A percentile compares a stretch with the other conserved stretches of the same genome.
Evolutionary conservation across 2,888 invertebrate species (phyloP).

Genomic region (Orchesellides sinensis): DNA sequence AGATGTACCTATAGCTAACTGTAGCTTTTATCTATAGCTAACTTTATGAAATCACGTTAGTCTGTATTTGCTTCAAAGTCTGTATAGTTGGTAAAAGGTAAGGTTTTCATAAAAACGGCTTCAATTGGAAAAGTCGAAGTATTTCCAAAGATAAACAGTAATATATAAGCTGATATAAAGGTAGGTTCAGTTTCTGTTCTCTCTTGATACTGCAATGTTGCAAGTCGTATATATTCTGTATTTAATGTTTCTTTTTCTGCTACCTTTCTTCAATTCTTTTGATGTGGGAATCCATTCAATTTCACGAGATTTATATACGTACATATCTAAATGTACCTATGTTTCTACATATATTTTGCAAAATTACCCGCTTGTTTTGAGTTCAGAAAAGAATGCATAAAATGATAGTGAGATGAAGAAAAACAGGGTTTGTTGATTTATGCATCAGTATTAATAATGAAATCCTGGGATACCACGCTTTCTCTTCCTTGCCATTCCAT

Average conservation of each 20-base stretch:
- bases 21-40: too few species aligned
- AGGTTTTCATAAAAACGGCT: too few species aligned
- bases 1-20: too few species aligned
- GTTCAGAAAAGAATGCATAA: neutral
- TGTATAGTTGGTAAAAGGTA: too few species aligned
- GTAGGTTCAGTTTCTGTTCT: too few species aligned
- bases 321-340: neutral
- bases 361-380: conserved; percentile 24
- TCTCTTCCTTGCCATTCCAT: too few species aligned
- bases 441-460: conserved; percentile 17
- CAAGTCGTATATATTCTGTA: too few species aligned
- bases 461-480: neutral
- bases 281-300: conserved; percentile 53
- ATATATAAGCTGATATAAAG: too few species aligned
- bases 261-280: conserved; percentile 33
- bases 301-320: neutral
- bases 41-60: too few species aligned
- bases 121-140: too few species aligned
- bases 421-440: neutral
- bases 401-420: neutral
- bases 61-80: too few species aligned
- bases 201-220: neutral
- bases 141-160: too few species aligned
- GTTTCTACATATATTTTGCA: neutral
- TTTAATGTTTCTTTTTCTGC: neutral